Evolutionary conservation across 1,140 invertebrate genomes (phyloP).

Genomic region (Tribolium madens): DNA sequence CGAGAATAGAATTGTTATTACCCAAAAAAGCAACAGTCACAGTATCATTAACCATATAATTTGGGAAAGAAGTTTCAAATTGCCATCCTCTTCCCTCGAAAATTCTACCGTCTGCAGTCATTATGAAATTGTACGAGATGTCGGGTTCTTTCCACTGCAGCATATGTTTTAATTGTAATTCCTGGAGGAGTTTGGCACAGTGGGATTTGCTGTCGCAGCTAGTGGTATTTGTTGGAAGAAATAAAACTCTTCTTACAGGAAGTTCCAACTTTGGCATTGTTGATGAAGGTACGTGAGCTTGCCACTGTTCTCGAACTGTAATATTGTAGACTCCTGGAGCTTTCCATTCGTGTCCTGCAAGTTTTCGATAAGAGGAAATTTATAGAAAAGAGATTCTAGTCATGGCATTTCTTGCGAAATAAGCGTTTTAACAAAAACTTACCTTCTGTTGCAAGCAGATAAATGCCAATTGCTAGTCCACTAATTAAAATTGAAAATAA

Average conservation of each 20-base stretch:
- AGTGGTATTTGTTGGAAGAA: conserved; percentile 6
- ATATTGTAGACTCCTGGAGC: conserved; percentile 2
- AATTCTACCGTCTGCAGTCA: not conserved
- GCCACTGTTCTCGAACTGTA: not conserved
- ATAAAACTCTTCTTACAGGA: conserved; percentile 16
- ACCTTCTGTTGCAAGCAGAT: not conserved
- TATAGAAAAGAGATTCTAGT: too few relatives aligned
- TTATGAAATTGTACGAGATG: conserved; percentile 7
- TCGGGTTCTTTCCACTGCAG: conserved; percentile 4
- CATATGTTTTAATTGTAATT: conserved; percentile 23
- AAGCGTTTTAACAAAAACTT: not conserved
- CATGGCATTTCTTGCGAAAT: too few relatives aligned
- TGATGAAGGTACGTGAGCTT: conserved; percentile 23
- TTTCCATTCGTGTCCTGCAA: conserved; percentile 22
- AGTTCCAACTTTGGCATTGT: conserved; percentile 24
- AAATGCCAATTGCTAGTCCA: not conserved
- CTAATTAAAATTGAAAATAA: not conserved
- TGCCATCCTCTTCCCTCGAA: conserved; percentile 19
- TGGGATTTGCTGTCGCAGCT: conserved; percentile 13
- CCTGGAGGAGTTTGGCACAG: conserved; percentile 12
- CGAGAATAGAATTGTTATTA: not conserved
- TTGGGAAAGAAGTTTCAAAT: not conserved
- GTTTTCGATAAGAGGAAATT: not conserved
- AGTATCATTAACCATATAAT: not conserved
- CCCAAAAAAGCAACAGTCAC: not conserved